phyloP scores from a whole-genome alignment of 2,888 invertebrate species.

The Apamea epomidion region DNA sequence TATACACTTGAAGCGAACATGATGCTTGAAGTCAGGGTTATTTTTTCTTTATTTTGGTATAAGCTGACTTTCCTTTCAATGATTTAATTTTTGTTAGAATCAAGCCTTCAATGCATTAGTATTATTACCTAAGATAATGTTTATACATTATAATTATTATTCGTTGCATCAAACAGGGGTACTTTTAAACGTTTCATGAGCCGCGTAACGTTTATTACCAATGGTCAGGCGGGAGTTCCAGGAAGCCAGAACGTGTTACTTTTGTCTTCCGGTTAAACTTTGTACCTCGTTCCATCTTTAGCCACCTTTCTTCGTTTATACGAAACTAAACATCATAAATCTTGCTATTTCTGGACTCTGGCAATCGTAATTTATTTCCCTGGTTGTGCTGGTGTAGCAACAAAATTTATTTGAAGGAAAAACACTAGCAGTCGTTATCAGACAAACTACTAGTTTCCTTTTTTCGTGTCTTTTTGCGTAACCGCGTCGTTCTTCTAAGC shows the following conservation, averaged over 20 bases:
- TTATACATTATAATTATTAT: background rate
- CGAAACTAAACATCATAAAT: background rate
- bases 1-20: background rate
- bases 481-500: background rate
- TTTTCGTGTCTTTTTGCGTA: background rate
- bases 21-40: background rate
- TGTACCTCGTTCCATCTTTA: background rate
- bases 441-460: too few species aligned
- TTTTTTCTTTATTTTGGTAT: background rate
- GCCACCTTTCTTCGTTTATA: background rate
- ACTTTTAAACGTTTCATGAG: background rate
- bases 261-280: background rate
- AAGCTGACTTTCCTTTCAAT: background rate
- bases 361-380: background rate
- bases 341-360: background rate
- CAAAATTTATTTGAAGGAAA: background rate
- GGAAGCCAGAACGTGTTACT: background rate
- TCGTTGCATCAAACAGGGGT: background rate
- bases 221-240: background rate
- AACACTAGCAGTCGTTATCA: background rate
- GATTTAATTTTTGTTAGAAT: background rate
- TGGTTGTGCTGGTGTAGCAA: background rate
- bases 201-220: background rate
- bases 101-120: background rate
- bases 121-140: background rate